These are phyloP conservation scores for Coluber constrictor DNA, from an alignment of 2,797 vertebrate genomes.

Conservation along the genomic window DNA sequence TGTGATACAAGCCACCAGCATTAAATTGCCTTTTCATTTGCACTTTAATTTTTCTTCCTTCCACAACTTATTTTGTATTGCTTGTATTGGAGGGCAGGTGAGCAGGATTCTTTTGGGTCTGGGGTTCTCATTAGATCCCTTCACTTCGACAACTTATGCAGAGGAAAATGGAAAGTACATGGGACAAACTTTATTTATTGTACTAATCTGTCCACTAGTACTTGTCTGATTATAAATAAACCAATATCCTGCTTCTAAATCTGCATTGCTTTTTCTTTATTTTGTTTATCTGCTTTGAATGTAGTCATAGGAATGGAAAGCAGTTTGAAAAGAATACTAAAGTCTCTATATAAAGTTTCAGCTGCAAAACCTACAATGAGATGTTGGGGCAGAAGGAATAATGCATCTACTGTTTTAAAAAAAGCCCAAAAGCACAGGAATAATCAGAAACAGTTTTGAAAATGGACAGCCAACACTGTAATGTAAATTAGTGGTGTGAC, in stretches of 20 bases:
- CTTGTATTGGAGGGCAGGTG: constrained; percentile 25
- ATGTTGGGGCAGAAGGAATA: background rate
- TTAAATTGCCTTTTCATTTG: constrained; percentile 71
- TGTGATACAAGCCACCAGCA: constrained; percentile 57
- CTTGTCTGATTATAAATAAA: constrained; percentile 74
- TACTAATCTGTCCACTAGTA: constrained; percentile 69
- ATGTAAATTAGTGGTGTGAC: background rate
- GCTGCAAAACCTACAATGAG: background rate
- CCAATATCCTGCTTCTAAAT: constrained; percentile 71
- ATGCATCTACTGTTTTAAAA: background rate
- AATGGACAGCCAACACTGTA: background rate
- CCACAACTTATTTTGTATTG: constrained; percentile 36
- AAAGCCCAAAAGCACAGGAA: background rate
- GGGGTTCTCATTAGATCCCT: constrained; percentile 23
- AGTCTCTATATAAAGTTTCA: background rate
- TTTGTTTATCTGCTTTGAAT: constrained; percentile 2
- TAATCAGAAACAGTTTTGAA: background rate
- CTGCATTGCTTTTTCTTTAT: background rate
- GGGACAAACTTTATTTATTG: constrained; percentile 72
- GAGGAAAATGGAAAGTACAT: constrained; percentile 44
- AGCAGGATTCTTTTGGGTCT: background rate
- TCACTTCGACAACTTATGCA: constrained; percentile 39
- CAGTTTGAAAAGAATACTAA: background rate
- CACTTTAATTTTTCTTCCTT: constrained; percentile 73
- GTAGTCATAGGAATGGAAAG: background rate